Percentiles rank a stretch among this genome's conserved stretches.
Conservation (phyloP, 2,888 invertebrate species). For the Hipparchia sbordonii region DNA sequence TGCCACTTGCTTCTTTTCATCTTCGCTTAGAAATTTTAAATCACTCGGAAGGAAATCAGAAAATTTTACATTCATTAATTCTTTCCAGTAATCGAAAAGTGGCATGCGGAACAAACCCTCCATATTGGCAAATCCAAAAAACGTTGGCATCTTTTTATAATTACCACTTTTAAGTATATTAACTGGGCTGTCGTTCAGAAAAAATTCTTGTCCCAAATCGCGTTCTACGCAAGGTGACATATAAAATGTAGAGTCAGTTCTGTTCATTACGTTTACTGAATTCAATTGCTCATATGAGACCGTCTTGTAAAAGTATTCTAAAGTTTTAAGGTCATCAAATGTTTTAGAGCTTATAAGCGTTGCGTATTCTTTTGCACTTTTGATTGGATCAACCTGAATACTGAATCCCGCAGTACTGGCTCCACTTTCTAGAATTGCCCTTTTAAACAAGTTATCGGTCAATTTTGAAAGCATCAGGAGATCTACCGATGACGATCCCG, state of each 20-base stretch:
- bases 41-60: conserved; percentile 59
- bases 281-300: conserved; percentile 47
- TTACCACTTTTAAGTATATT: conserved; percentile 49
- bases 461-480: conserved; percentile 46
- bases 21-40: conserved; percentile 41
- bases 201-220: conserved; percentile 43
- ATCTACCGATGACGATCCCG: conserved; percentile 47
- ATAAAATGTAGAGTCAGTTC: conserved; percentile 42
- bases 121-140: conserved; percentile 54
- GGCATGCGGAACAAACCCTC: conserved; percentile 51
- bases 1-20: conserved; percentile 46
- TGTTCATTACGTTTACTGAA: conserved; percentile 38
- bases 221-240: conserved; percentile 49
- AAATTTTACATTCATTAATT: conserved; percentile 58
- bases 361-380: conserved; percentile 45
- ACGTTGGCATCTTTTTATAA: conserved; percentile 50
- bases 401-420: conserved; percentile 40
- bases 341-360: conserved; percentile 44
- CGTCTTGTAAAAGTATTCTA: conserved; percentile 57
- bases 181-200: conserved; percentile 52
- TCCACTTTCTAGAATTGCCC: conserved; percentile 46
- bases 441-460: conserved; percentile 43
- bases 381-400: conserved; percentile 45
- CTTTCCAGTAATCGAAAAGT: conserved; percentile 49
- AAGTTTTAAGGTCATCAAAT: conserved; percentile 47